Conservation (phyloP, 2,113 vertebrate species). For the Fukomys damarensis region DNA sequence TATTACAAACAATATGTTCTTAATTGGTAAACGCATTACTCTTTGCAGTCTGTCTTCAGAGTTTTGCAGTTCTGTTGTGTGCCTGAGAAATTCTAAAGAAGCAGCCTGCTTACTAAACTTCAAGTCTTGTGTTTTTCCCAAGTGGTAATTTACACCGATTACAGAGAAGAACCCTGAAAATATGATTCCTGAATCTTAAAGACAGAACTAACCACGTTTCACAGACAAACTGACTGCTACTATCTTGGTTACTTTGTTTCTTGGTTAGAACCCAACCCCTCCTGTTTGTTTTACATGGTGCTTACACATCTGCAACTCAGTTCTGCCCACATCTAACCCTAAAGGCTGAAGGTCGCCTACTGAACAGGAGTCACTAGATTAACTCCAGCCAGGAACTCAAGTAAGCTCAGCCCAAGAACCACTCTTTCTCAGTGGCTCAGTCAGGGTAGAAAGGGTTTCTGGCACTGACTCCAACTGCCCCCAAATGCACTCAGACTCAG, state of each 20-base stretch:
- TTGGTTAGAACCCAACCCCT: no score
- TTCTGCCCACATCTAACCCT: not conserved
- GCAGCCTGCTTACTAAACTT: not conserved
- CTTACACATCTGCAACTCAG: not conserved
- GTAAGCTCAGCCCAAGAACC: not conserved
- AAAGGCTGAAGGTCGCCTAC: not conserved
- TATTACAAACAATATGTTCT: not conserved
- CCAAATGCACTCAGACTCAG: no score
- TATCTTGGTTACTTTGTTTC: not conserved
- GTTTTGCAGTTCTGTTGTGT: not conserved
- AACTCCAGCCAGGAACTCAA: no score
- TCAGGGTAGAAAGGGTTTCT: no score
- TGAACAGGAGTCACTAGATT: no score
- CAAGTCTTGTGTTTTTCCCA: not conserved
- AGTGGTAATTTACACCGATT: not conserved
- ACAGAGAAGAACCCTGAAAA: not conserved
- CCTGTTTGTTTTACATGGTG: no score
- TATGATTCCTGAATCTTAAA: not conserved
- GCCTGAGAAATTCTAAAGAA: not conserved
- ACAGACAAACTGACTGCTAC: not conserved
- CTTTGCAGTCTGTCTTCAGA: not conserved
- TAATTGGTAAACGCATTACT: not conserved
- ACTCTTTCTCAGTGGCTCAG: not conserved
- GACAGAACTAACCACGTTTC: not conserved
- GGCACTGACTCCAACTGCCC: no score